Evolutionary conservation across 2,113 vertebrate genomes (phyloP).

Genomic region (Corapipo altera): DNA sequence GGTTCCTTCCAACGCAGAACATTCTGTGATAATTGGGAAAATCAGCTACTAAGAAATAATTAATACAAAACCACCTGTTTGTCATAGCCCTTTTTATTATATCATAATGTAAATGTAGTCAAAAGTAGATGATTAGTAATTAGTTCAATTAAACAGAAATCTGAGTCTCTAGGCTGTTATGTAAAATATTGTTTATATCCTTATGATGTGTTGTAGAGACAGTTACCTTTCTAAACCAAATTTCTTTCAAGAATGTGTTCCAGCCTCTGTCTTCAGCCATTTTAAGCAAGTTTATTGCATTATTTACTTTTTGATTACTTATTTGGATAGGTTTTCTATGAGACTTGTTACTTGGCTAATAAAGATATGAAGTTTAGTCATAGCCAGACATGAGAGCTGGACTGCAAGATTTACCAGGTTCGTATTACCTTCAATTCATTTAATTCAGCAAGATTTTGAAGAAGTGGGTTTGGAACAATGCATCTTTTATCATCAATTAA

Average conservation of each 20-base stretch:
- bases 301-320: background rate
- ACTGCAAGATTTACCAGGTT: background rate
- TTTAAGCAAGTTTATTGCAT: background rate
- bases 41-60: background rate
- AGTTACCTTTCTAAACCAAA: background rate
- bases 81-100: background rate
- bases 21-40: background rate
- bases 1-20: background rate
- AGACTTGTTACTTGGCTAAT: background rate
- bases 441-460: background rate
- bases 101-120: background rate
- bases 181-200: background rate
- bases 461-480: background rate
- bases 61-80: background rate
- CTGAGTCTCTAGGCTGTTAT: background rate
- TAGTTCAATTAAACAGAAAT: background rate
- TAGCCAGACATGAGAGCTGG: background rate
- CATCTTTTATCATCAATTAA: background rate
- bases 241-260: background rate
- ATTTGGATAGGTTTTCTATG: background rate
- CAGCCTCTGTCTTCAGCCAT: background rate
- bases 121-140: background rate
- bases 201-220: background rate
- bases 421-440: background rate
- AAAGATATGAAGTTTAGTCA: background rate